A percentile compares a stretch with the other conserved stretches of the same genome.
Conservation (phyloP, 2,113 vertebrate genomes). For the Rhea pennata region DNA sequence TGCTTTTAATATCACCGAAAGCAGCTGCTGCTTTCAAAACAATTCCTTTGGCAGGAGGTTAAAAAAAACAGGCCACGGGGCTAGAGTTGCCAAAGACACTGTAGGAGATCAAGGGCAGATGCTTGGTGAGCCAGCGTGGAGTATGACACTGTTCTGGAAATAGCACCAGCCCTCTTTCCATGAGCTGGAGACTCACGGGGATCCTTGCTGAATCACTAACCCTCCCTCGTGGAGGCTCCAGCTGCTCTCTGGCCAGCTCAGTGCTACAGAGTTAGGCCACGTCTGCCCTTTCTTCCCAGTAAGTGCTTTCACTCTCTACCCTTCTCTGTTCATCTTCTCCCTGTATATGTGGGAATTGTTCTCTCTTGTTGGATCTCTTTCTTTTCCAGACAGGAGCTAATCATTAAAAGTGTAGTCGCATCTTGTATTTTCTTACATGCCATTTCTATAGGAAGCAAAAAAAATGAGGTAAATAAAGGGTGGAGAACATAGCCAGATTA, state of each 20-base stretch:
- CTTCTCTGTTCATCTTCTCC: neutral
- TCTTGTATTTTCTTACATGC: neutral
- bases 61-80: neutral
- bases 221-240: accelerated
- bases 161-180: neutral
- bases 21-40: conserved; percentile 45
- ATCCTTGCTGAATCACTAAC: accelerated
- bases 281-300: neutral
- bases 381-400: neutral
- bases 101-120: neutral
- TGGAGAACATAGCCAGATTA: neutral
- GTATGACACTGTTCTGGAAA: neutral
- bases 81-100: neutral
- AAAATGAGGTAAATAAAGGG: conserved; percentile 4
- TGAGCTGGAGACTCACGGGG: accelerated
- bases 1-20: neutral
- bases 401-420: neutral
- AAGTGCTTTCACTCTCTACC: neutral
- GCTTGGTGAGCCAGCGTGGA: accelerated
- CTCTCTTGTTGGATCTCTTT: neutral
- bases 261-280: accelerated
- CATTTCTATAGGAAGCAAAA: conserved; percentile 33
- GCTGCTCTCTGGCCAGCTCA: neutral
- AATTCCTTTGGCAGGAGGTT: neutral
- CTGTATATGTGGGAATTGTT: neutral